These are phyloP conservation scores for Nephila pilipes DNA, from an alignment of 1,140 invertebrate species.

Conservation along the genomic window DNA sequence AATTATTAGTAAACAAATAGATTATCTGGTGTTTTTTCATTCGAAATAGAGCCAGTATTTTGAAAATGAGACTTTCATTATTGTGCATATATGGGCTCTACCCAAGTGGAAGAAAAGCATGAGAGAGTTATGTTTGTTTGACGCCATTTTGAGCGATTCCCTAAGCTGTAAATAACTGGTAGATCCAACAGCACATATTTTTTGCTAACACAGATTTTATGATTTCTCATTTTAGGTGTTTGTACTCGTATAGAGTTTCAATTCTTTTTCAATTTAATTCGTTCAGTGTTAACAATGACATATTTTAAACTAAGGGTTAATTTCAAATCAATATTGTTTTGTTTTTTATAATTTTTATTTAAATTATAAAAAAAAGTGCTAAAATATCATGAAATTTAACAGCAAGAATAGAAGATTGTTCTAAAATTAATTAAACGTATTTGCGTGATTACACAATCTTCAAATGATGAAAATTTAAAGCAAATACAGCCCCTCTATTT, in stretches of 20 bases:
- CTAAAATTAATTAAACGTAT: too few relatives aligned
- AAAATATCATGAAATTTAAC: too few relatives aligned
- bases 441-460: too few relatives aligned
- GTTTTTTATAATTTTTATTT: too few relatives aligned
- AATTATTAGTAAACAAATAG: not conserved
- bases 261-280: not conserved
- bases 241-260: not conserved
- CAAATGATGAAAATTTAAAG: too few relatives aligned
- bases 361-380: too few relatives aligned
- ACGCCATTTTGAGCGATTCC: conserved; percentile 75
- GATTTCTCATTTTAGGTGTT: not conserved
- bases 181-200: not conserved
- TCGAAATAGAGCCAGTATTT: not conserved
- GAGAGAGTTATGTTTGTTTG: conserved; percentile 46
- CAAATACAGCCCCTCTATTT: too few relatives aligned
- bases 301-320: not conserved
- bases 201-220: conserved; percentile 42
- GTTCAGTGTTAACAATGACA: not conserved
- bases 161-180: conserved; percentile 68
- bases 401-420: too few relatives aligned
- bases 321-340: too few relatives aligned
- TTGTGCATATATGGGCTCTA: not conserved
- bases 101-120: conserved; percentile 17
- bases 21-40: conserved; percentile 39
- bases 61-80: not conserved